These are phyloP conservation scores for Thunnus maccoyii DNA, from an alignment of 2,113 vertebrate genomes.

Conservation along the genomic window DNA sequence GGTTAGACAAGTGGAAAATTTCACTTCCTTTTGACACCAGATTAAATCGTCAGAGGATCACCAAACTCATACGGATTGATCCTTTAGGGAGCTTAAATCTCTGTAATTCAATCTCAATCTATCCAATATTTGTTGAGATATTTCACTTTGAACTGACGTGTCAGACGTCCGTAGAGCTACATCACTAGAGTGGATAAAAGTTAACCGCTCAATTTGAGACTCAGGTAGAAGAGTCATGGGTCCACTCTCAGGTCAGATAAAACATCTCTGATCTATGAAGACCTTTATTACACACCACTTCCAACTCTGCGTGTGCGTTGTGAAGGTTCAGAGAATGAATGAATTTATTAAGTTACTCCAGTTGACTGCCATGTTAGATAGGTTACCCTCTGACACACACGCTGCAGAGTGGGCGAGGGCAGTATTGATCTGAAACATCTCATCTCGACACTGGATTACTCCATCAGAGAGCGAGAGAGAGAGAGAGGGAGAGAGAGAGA, in stretches of 20 bases:
- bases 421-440: slow-evolving; percentile 63
- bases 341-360: slow-evolving; percentile 46
- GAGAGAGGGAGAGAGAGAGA: not conserved
- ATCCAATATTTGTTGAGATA: too few relatives aligned
- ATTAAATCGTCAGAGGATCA: too few relatives aligned
- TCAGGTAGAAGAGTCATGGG: not conserved
- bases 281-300: slow-evolving; percentile 22
- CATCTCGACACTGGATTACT: slow-evolving; percentile 53
- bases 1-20: too few relatives aligned
- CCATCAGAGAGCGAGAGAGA: slow-evolving; percentile 23
- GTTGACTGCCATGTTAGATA: slow-evolving; percentile 50
- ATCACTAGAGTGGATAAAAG: not conserved
- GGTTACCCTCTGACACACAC: slow-evolving; percentile 56
- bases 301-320: not conserved
- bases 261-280: slow-evolving; percentile 24
- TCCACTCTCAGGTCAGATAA: slow-evolving; percentile 7
- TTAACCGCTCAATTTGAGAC: slow-evolving; percentile 16
- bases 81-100: too few relatives aligned
- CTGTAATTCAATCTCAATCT: too few relatives aligned
- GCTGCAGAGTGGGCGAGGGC: slow-evolving; percentile 45
- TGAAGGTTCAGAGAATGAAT: slow-evolving; percentile 29
- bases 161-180: not conserved
- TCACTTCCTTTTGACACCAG: too few relatives aligned
- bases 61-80: too few relatives aligned
- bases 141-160: not conserved